phyloP scores from a whole-genome alignment of 1,140 invertebrate genomes.

The Babylonia areolata region DNA sequence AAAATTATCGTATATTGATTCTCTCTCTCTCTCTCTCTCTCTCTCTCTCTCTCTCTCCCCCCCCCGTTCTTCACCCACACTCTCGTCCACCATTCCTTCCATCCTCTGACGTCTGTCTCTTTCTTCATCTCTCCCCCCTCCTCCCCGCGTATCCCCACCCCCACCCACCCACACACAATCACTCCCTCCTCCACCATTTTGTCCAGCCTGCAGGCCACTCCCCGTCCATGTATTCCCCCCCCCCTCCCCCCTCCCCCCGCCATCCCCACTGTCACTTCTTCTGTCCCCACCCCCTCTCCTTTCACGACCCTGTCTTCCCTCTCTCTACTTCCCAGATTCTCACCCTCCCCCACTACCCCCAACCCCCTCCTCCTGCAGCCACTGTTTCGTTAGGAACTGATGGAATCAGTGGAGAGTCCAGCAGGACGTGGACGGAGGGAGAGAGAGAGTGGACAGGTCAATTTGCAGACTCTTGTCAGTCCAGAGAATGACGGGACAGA shows the following conservation, averaged over 20 bases:
- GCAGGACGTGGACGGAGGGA: no score
- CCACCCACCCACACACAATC: neutral
- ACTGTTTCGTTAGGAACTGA: no score
- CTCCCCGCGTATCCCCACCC: neutral
- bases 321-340: conserved; percentile 6
- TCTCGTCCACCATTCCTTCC: neutral
- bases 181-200: neutral
- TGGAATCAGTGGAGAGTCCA: no score
- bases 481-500: no score
- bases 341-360: neutral
- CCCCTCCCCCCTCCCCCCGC: neutral
- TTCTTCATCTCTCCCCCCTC: neutral
- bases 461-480: no score
- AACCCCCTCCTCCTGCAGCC: neutral
- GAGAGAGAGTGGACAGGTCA: no score
- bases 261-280: neutral
- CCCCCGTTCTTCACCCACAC: neutral
- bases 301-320: conserved; percentile 11
- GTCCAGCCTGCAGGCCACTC: no score
- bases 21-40: conserved; percentile 5
- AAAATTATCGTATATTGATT: no score
- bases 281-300: neutral
- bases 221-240: neutral
- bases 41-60: neutral
- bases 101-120: neutral